Conservation (phyloP, 2,113 vertebrate genomes). For the Mobula birostris region DNA sequence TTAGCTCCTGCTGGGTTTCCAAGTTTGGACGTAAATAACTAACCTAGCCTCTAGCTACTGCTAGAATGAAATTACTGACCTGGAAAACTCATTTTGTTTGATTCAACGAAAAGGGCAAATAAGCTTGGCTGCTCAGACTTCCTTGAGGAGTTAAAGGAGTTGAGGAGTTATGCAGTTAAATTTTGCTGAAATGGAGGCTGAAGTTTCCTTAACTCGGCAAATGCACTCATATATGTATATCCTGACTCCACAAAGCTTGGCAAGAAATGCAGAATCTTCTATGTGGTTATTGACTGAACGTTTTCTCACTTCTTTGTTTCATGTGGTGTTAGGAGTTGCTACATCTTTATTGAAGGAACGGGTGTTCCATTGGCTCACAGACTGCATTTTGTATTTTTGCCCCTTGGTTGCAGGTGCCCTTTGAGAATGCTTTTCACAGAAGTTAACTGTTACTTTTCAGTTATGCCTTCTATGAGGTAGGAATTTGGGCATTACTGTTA, state of each 20-base stretch:
- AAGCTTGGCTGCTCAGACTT: neutral
- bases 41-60: neutral
- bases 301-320: neutral
- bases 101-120: neutral
- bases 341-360: neutral
- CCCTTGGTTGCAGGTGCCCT: neutral
- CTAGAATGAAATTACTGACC: neutral
- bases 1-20: neutral
- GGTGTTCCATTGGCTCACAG: neutral
- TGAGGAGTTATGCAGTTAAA: neutral
- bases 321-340: neutral
- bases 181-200: neutral
- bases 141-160: neutral
- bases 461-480: neutral
- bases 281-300: neutral
- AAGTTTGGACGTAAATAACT: neutral
- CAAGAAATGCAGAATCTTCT: neutral
- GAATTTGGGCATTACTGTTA: neutral
- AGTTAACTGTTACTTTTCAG: neutral
- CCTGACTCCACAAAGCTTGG: neutral
- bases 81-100: constrained; percentile 23
- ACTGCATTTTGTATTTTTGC: neutral
- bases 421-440: neutral
- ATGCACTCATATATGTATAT: neutral
- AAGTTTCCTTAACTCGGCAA: neutral